Base-by-base conservation (phyloP, 2,888 invertebrate genomes). In the Steinernema carpocapsae region DNA sequence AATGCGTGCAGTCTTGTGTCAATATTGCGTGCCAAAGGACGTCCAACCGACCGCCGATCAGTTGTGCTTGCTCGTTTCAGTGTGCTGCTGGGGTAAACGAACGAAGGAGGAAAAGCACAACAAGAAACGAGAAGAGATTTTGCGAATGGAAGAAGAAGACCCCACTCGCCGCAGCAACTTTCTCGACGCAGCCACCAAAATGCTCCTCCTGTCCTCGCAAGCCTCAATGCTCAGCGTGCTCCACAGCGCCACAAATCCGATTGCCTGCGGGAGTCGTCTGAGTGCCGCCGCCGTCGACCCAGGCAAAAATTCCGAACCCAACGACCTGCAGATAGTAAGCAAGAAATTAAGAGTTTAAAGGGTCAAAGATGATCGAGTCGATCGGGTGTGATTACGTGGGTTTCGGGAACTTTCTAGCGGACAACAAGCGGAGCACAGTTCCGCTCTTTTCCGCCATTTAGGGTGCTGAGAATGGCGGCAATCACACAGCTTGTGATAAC, bases 21-120 rank as follows among this genome's bases (percentile, higher is more conserved):
- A 56, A 56, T 56, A 56, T 56, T 56, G 56, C 56, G 56, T 56
- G 56, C 56, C 56, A 56, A 56, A 56, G 56, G 56, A 56, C 56
- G 51, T 19, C 19, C 51, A 6, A 51, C 51, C 51, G 56, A 56
- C 24, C 48, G 48, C 48, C 56, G 56, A 56, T 24, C 56, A 56
- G 56, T 56, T 56, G 56, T 43, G 56, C 48, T 48, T 43, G 17
- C 26, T 14, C 56, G 56, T 56, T 56, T 56, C 56, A 56, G 56
- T 22, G n/a, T n/a, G n/a, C n/a, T n/a, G n/a, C n/a, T n/a, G n/a
- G n/a, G n/a, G n/a, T n/a, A n/a, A n/a, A n/a, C n/a, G n/a, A n/a
- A n/a, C n/a, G n/a, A n/a, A 22, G 12, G 56, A 56, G 26, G 24
- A 56, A 56, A 10, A 22, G 26, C 56, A 26, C 56, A 56, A 22